Evolutionary conservation across 2,797 vertebrate genomes (phyloP).

Genomic region (Myripristis jacobus): DNA sequence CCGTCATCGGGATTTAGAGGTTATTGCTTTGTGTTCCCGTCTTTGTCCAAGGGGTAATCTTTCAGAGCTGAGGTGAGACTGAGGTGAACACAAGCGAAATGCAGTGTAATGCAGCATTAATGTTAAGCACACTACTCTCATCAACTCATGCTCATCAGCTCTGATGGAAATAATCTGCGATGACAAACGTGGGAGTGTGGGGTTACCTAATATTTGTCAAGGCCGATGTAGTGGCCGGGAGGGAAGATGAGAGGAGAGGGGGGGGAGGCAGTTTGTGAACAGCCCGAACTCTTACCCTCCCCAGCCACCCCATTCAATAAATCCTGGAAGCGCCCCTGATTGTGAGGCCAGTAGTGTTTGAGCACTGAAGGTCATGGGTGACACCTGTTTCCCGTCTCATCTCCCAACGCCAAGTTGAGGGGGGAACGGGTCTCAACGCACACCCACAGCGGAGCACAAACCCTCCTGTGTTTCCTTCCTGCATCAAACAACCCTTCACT

Average conservation of each 20-base stretch:
- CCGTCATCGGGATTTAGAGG: slow-evolving; percentile 76
- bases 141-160: slow-evolving; percentile 23
- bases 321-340: slow-evolving; percentile 38
- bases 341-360: slow-evolving; percentile 68
- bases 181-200: slow-evolving; percentile 55
- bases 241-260: slow-evolving; percentile 31
- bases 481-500: slow-evolving; percentile 43
- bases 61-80: slow-evolving; percentile 60
- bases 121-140: slow-evolving; percentile 57
- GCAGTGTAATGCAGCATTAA: slow-evolving; percentile 24
- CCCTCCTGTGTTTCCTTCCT: slow-evolving; percentile 76
- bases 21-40: slow-evolving; percentile 76
- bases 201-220: slow-evolving; percentile 49
- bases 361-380: slow-evolving; percentile 81
- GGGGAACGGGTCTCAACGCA: slow-evolving; percentile 53
- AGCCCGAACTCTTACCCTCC: background rate
- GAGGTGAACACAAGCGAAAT: slow-evolving; percentile 53
- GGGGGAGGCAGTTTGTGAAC: slow-evolving; percentile 26
- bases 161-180: slow-evolving; percentile 53
- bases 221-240: slow-evolving; percentile 1
- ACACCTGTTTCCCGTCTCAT: slow-evolving; percentile 84
- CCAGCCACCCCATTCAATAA: background rate
- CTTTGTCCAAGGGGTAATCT: slow-evolving; percentile 74
- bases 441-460: slow-evolving; percentile 65
- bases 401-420: slow-evolving; percentile 77